A percentile compares a stretch with the other conserved stretches of the same genome.
phyloP scores from a whole-genome alignment of 2,113 vertebrate genomes.

The Pelmatolapia mariae region DNA sequence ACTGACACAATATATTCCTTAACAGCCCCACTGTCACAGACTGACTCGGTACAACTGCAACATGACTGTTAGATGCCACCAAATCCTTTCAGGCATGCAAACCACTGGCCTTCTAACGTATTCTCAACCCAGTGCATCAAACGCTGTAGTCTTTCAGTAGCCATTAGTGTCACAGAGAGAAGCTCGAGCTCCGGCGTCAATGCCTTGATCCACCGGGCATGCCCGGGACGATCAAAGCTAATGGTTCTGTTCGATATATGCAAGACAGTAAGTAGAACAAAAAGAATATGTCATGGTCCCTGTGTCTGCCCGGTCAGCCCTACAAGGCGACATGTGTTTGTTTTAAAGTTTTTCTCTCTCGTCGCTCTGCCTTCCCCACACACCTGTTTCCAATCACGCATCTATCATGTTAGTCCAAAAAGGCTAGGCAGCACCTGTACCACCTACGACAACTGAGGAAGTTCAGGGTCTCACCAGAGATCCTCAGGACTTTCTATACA shows the following conservation, averaged over 20 bases:
- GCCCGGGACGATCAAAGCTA: neutral
- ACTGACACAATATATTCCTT: neutral
- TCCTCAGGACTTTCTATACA: neutral
- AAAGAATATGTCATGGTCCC: neutral
- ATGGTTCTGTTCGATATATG: neutral
- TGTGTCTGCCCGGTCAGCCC: neutral
- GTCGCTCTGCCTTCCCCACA: accelerated
- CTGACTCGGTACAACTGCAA: neutral
- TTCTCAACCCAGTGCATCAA: neutral
- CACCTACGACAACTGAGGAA: accelerated
- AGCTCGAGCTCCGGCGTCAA: neutral
- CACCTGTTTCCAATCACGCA: neutral
- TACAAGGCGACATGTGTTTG: neutral
- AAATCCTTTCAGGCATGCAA: neutral
- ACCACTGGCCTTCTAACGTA: neutral
- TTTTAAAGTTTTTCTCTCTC: neutral
- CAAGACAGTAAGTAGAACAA: neutral
- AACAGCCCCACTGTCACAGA: neutral
- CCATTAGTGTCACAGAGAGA: neutral
- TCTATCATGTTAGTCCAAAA: neutral
- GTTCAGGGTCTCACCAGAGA: neutral
- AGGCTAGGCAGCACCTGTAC: neutral
- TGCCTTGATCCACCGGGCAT: neutral
- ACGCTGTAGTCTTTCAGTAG: neutral
- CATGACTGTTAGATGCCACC: neutral